Percentiles rank a stretch among this genome's conserved stretches.
Evolutionary conservation across 2,888 invertebrate species (phyloP).

Genomic region (Cantharis lateralis): DNA sequence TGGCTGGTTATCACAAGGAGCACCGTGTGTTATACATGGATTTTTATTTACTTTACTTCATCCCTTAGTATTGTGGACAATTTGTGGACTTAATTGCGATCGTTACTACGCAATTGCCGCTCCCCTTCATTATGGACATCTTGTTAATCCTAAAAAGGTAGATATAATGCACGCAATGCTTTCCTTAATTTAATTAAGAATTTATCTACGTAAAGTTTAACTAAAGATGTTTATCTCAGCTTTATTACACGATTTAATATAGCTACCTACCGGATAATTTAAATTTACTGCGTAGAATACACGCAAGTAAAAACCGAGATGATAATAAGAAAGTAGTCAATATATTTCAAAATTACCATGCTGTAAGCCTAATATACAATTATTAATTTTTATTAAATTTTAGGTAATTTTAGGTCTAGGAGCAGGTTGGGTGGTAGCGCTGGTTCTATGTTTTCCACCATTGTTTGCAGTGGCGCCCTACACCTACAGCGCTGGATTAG

Average conservation of each 20-base stretch:
- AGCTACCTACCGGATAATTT: not conserved
- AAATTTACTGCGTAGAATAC: not conserved
- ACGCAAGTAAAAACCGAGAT: not conserved
- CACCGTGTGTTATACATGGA: conserved; percentile 67
- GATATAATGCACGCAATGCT: conserved; percentile 51
- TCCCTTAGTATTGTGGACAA: conserved; percentile 78
- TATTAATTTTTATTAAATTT: conserved; percentile 15
- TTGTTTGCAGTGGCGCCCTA: conserved; percentile 65
- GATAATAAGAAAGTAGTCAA: not conserved
- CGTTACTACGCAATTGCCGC: conserved; percentile 81
- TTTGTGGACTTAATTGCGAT: conserved; percentile 79
- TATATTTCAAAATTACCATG: not conserved
- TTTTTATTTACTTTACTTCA: conserved; percentile 73
- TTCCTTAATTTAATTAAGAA: not conserved
- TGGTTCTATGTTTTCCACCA: conserved; percentile 68
- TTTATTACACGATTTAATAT: not conserved
- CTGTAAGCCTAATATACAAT: not conserved
- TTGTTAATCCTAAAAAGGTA: conserved; percentile 76
- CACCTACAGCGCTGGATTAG: conserved; percentile 61
- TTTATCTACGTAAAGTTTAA: not conserved
- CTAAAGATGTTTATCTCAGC: not conserved
- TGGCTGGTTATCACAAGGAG: conserved; percentile 59
- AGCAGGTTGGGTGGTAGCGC: conserved; percentile 69
- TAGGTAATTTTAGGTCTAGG: conserved; percentile 69
- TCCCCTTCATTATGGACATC: conserved; percentile 77